A percentile compares a stretch with the other conserved stretches of the same genome.
These are phyloP conservation scores for Dusona sp. DNA, from an alignment of 2,888 invertebrate genomes.

Conservation along the genomic window DNA sequence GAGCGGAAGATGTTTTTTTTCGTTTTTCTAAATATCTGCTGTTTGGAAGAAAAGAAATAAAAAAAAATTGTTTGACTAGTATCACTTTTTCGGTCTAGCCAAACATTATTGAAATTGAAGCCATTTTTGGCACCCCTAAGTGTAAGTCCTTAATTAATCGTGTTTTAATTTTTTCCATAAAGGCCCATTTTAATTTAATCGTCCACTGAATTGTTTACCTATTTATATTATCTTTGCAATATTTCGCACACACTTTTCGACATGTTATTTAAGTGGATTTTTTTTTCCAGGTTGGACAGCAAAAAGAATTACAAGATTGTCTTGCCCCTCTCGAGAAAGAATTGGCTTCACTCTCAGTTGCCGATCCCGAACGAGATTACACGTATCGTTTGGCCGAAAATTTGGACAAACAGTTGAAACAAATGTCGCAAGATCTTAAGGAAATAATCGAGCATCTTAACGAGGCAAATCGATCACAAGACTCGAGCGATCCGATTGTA, in stretches of 20 bases:
- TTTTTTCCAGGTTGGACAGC: conserved; percentile 89
- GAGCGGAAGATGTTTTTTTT: too few species aligned
- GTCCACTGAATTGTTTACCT: not conserved
- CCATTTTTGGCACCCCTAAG: too few species aligned
- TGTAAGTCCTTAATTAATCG: not conserved
- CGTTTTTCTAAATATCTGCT: too few species aligned
- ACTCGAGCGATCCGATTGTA: conserved; percentile 94
- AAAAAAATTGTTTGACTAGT: too few species aligned
- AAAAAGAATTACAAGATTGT: conserved; percentile 95
- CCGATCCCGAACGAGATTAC: conserved; percentile 95
- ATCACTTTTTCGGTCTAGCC: too few species aligned
- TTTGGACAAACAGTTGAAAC: conserved; percentile 95
- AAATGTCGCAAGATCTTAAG: conserved; percentile 97
- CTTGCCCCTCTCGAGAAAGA: conserved; percentile 94
- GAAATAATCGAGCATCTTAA: conserved; percentile 98
- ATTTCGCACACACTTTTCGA: too few species aligned
- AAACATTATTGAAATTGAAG: too few species aligned
- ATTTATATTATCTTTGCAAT: not conserved
- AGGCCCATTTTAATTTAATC: not conserved
- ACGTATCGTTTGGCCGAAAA: conserved; percentile 96
- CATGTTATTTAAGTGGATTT: not conserved
- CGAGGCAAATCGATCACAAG: conserved; percentile 93
- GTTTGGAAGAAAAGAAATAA: too few species aligned
- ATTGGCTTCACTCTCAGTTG: conserved; percentile 88
- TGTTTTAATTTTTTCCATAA: not conserved